phyloP scores from a whole-genome alignment of 2,888 invertebrate genomes.

The Cerceris rybyensis region DNA sequence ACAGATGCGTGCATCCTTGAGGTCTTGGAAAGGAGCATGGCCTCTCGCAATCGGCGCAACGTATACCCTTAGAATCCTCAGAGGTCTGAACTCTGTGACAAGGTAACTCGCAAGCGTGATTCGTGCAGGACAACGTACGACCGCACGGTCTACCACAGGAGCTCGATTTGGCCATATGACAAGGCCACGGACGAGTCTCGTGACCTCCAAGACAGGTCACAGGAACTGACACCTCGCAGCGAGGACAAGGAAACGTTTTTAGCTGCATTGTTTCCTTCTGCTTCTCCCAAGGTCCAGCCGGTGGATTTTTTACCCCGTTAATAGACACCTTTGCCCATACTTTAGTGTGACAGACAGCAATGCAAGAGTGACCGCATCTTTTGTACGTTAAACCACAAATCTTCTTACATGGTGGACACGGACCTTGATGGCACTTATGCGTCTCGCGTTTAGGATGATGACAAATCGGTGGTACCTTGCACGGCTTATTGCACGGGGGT shows the following conservation, averaged over 20 bases:
- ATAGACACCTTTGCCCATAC: conserved; percentile 87
- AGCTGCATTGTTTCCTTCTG: conserved; percentile 80
- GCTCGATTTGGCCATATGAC: conserved; percentile 87
- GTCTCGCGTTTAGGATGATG: conserved; percentile 89
- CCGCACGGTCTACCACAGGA: conserved; percentile 93
- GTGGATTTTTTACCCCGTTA: conserved; percentile 83
- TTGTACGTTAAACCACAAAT: conserved; percentile 85
- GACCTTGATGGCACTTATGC: conserved; percentile 92
- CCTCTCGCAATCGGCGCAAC: conserved; percentile 84
- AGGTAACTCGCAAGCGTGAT: conserved; percentile 88
- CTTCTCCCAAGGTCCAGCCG: conserved; percentile 87
- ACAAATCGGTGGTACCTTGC: conserved; percentile 91
- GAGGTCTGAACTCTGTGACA: conserved; percentile 87
- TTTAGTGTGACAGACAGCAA: conserved; percentile 89
- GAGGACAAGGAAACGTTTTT: conserved; percentile 86
- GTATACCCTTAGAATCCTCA: conserved; percentile 31
- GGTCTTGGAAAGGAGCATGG: conserved; percentile 87
- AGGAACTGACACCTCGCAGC: conserved; percentile 87
- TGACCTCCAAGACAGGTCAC: conserved; percentile 89
- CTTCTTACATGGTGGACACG: conserved; percentile 92
- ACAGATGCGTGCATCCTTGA: conserved; percentile 89
- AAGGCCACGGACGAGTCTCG: conserved; percentile 87
- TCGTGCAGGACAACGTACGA: conserved; percentile 87
- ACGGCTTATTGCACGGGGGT: conserved; percentile 89
- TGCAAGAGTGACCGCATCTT: conserved; percentile 88